phyloP scores from a whole-genome alignment of 1,140 invertebrate species.

The Diploscapter pachys region DNA sequence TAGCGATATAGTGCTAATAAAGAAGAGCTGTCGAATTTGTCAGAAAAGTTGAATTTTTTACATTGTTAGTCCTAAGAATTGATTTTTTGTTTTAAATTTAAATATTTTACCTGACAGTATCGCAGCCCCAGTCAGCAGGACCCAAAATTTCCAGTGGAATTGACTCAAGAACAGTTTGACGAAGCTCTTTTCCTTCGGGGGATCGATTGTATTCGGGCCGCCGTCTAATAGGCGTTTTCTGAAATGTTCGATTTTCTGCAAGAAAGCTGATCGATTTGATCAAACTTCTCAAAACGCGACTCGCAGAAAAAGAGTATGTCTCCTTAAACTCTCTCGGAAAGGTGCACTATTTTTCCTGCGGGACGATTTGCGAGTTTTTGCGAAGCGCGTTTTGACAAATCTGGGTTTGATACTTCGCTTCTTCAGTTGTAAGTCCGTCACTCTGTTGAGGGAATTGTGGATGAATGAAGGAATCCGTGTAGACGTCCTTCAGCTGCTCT shows the following conservation, averaged over 20 bases:
- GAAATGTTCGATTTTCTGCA: constrained; percentile 15
- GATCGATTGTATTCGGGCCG: constrained; percentile 45
- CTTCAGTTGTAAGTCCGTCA: constrained; percentile 48
- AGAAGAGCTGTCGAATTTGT: background rate
- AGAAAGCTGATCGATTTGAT: background rate
- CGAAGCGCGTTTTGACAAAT: too few relatives aligned
- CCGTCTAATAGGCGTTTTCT: constrained; percentile 55
- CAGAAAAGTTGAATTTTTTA: too few relatives aligned
- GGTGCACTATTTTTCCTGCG: background rate
- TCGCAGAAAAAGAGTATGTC: too few relatives aligned
- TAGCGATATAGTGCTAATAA: background rate
- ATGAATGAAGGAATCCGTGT: constrained; percentile 56
- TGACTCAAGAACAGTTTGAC: constrained; percentile 46
- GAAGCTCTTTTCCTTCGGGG: constrained; percentile 46
- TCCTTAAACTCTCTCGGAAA: background rate
- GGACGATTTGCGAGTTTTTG: too few relatives aligned
- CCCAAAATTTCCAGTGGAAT: constrained; percentile 58
- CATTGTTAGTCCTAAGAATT: too few relatives aligned
- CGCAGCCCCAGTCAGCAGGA: constrained; percentile 45
- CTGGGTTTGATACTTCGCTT: constrained; percentile 40
- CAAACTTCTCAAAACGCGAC: too few relatives aligned
- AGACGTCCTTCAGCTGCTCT: constrained; percentile 41
- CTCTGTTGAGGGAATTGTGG: constrained; percentile 49
- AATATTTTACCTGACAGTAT: too few relatives aligned
- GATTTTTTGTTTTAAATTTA: too few relatives aligned